Evolutionary conservation across 1,140 invertebrate genomes (phyloP).

Genomic region (Drosophila orena): DNA sequence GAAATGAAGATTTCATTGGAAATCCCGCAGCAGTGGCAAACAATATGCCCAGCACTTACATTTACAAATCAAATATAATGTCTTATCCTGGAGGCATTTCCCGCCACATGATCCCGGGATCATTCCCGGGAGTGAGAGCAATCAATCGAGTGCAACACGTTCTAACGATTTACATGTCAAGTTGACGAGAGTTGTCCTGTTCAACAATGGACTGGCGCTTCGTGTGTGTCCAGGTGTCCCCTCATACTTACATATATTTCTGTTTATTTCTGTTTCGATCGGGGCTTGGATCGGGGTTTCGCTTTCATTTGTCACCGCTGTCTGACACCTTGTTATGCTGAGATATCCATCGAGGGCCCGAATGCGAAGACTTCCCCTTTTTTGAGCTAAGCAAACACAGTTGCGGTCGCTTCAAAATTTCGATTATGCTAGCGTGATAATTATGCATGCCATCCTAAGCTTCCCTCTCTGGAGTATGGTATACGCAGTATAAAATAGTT

Average conservation of each 20-base stretch:
- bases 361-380: neutral
- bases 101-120: conserved; percentile 67
- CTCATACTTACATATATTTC: neutral
- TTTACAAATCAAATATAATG: conserved; percentile 66
- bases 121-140: conserved; percentile 59
- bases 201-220: conserved; percentile 33
- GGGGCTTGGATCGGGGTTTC: conserved; percentile 49
- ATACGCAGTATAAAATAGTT: conserved; percentile 1
- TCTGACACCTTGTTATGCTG: conserved; percentile 73
- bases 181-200: conserved; percentile 44
- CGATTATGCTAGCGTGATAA: conserved; percentile 76
- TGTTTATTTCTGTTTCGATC: conserved; percentile 16
- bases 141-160: conserved; percentile 73
- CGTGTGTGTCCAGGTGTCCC: conserved; percentile 79
- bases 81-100: conserved; percentile 27
- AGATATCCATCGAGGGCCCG: conserved; percentile 52
- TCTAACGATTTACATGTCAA: conserved; percentile 83
- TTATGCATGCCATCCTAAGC: conserved; percentile 73
- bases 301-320: conserved; percentile 79
- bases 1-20: conserved; percentile 65
- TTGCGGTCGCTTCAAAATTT: conserved; percentile 60
- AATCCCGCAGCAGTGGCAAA: conserved; percentile 24
- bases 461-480: conserved; percentile 23
- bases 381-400: conserved; percentile 57
- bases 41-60: conserved; percentile 69